Base-by-base conservation (phyloP, 1,140 invertebrate genomes). In the Lepidurus couesii region DNA sequence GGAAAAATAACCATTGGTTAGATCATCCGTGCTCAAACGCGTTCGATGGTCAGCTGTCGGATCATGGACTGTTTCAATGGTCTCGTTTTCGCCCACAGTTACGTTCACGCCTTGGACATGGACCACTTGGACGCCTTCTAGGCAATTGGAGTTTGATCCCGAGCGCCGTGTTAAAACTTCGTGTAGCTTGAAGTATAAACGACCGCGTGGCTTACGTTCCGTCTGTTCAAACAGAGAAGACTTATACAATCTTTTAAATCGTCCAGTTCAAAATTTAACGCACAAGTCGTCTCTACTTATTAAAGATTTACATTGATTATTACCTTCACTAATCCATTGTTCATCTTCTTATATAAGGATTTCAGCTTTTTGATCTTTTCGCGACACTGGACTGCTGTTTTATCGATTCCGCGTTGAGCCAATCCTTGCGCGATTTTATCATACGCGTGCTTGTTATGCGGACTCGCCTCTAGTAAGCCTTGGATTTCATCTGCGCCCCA, bases 341-440 rank as follows among this genome's bases (percentile, higher is more conserved):
- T 79, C 9, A 79, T 34, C 21, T 79, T 79, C 7, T 75, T 43
- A 26, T 79, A 79, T 10, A 79, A 45, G 73, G 78, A 75, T 45
- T 79, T 79, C 11, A 79, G 43, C 44, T 79, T 79, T 45, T 79
- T 79, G 1, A 79, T 79, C 43, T 79, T 79, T 44, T 79, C 78
- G 42, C 78, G 78, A 74, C 78, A 79, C n/a, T 79, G 78, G 16
- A 44, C 73, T 21, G 78, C 73, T 9, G 78, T 79, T 42, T 79
- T 79, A 16, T 79, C 78, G 44, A 79, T 79, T 7, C 73, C 65
- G 16, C 73, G 73, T 16, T 75, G 74, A 26, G 78, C 74, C n/a
- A 79, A 26, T 21, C 45, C 75, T 10, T 74, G 75, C 7, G 78
- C 74, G n/a, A 79, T 75, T 75, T 74, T 75, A 45, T 79, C 78